Conservation (phyloP, 2,113 vertebrate species). For the Felis catus region DNA sequence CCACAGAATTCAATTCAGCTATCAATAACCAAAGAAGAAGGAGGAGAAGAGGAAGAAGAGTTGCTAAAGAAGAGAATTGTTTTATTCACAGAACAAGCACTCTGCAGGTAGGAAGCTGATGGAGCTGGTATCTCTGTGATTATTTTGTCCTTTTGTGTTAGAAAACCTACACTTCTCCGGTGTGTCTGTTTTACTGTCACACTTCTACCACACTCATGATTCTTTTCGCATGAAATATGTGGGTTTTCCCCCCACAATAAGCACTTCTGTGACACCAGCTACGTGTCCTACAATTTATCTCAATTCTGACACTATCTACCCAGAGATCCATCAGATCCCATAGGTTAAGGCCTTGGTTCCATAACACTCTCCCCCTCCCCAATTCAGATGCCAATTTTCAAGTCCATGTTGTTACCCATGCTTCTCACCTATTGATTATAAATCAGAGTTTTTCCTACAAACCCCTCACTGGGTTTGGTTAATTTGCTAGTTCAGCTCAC, state of each 20-base stretch:
- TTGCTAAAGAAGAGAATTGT: neutral
- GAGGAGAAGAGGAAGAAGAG: neutral
- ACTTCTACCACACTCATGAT: neutral
- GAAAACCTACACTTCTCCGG: neutral
- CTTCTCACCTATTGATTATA: neutral
- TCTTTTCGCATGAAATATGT: neutral
- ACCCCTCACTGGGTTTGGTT: neutral
- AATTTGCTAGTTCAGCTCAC: neutral
- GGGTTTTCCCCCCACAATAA: neutral
- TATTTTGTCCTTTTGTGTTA: neutral
- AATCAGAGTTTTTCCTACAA: neutral
- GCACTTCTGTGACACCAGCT: neutral
- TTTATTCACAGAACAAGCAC: neutral
- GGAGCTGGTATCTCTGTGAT: neutral
- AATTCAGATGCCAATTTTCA: neutral
- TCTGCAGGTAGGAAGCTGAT: neutral
- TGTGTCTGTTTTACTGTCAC: neutral
- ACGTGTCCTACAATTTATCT: neutral
- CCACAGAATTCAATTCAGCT: neutral
- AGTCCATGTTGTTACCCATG: neutral
- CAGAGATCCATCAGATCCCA: neutral
- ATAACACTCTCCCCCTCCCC: neutral
- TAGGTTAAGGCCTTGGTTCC: neutral
- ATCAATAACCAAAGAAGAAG: neutral
- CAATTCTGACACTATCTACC: neutral